Conservation (phyloP, 2,888 invertebrate genomes). For the Ichneumon xanthorius region DNA sequence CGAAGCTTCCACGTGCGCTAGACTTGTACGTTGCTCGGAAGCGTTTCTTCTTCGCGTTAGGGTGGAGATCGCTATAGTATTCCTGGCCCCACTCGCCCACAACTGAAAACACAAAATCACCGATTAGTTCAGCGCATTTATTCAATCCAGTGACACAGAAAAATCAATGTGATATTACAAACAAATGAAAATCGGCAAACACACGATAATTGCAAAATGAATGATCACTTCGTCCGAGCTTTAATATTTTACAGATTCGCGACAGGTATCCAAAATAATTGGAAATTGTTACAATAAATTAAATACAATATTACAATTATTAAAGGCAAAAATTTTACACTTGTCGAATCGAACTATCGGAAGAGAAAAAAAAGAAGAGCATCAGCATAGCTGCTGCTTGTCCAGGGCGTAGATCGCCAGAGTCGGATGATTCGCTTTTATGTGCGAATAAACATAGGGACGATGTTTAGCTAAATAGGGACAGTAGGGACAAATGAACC, state of each 20-base stretch:
- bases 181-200: not conserved
- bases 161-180: not conserved
- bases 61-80: not conserved
- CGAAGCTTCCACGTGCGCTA: slow-evolving; percentile 75
- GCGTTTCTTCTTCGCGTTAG: slow-evolving; percentile 2
- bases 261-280: not conserved
- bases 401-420: slow-evolving; percentile 34
- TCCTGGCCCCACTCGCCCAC: slow-evolving; percentile 4
- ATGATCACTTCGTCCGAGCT: not conserved
- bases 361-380: not conserved
- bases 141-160: not conserved
- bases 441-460: slow-evolving; percentile 37
- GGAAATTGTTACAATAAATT: not conserved
- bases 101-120: slow-evolving; percentile 44
- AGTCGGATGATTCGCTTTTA: slow-evolving; percentile 22
- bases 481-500: slow-evolving; percentile 85
- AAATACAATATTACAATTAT: not conserved
- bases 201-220: not conserved
- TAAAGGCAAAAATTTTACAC: not conserved
- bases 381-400: slow-evolving; percentile 23
- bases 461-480: slow-evolving; percentile 22
- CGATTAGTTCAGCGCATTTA: slow-evolving; percentile 4
- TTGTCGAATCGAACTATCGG: not conserved
- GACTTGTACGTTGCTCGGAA: slow-evolving; percentile 54
- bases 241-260: slow-evolving; percentile 4